Conservation (phyloP, 2,113 vertebrate genomes). For the Smithornis capensis region DNA sequence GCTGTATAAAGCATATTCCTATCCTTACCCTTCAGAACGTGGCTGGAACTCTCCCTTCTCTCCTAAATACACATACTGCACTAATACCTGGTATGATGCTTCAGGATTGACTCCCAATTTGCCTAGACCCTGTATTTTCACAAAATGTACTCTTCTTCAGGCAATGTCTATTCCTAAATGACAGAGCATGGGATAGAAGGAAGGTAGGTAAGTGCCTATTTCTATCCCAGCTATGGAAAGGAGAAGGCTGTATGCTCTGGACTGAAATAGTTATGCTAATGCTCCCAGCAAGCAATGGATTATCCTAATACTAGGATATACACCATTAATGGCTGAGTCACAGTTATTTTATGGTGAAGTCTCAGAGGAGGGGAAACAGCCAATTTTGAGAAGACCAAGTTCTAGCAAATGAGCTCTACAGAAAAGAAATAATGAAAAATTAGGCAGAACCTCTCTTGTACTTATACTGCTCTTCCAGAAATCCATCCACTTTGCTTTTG, state of each 20-base stretch:
- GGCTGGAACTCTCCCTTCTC: not conserved
- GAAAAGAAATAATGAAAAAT: not conserved
- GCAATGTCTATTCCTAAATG: not conserved
- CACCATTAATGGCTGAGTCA: not conserved
- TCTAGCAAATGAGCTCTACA: not conserved
- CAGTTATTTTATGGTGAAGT: not conserved
- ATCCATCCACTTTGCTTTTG: not conserved
- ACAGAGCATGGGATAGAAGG: not conserved
- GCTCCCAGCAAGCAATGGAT: not conserved
- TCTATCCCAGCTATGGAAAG: not conserved
- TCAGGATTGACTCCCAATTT: not conserved
- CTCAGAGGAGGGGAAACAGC: not conserved
- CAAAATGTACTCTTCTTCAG: not conserved
- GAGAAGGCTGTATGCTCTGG: not conserved
- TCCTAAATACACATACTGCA: not conserved
- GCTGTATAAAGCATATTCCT: not conserved
- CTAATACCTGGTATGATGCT: not conserved
- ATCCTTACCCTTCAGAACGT: not conserved
- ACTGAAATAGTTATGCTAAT: not conserved
- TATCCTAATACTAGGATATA: not conserved
- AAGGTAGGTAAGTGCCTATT: not conserved
- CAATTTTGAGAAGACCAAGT: not conserved
- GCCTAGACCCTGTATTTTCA: not conserved
- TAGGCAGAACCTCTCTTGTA: not conserved
- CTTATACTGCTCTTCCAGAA: not conserved